phyloP scores from a whole-genome alignment of 2,113 vertebrate genomes.

The Charadrius vociferus region DNA sequence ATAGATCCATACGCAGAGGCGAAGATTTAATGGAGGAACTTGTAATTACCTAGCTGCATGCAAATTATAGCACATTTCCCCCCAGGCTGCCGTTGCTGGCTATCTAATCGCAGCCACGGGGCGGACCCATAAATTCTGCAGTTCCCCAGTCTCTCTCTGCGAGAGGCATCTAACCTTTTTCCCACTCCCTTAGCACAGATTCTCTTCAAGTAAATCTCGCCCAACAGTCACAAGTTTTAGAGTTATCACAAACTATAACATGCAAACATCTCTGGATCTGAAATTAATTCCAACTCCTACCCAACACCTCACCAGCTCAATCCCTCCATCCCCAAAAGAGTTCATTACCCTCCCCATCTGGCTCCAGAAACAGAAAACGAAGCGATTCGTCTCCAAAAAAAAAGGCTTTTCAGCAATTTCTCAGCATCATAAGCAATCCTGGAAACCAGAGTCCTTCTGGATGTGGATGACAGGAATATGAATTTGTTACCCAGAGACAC shows the following conservation, averaged over 20 bases:
- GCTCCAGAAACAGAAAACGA: neutral
- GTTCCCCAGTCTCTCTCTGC: neutral
- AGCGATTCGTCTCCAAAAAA: fast-evolving
- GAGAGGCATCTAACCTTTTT: neutral
- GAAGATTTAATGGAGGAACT: slow-evolving; percentile 28
- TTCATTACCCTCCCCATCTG: neutral
- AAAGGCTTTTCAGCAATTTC: neutral
- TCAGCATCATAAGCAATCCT: neutral
- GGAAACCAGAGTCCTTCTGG: neutral
- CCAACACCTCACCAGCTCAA: neutral
- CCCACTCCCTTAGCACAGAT: neutral
- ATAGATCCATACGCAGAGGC: slow-evolving; percentile 15
- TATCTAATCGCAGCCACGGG: slow-evolving; percentile 40
- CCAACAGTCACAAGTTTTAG: neutral
- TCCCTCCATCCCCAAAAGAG: neutral
- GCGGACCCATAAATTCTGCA: slow-evolving; percentile 8
- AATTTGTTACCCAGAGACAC: neutral
- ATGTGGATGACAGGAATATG: neutral
- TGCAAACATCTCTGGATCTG: neutral
- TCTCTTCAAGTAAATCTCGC: neutral
- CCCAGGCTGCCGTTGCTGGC: neutral
- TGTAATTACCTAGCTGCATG: slow-evolving; percentile 55
- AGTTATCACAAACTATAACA: neutral
- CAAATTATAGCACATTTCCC: slow-evolving; percentile 33
- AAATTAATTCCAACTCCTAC: slow-evolving; percentile 32